Evolutionary conservation across 1,140 invertebrate species (phyloP), one percentile per base, ranked within the genome.

Genomic region (Prorops nasuta): DNA sequence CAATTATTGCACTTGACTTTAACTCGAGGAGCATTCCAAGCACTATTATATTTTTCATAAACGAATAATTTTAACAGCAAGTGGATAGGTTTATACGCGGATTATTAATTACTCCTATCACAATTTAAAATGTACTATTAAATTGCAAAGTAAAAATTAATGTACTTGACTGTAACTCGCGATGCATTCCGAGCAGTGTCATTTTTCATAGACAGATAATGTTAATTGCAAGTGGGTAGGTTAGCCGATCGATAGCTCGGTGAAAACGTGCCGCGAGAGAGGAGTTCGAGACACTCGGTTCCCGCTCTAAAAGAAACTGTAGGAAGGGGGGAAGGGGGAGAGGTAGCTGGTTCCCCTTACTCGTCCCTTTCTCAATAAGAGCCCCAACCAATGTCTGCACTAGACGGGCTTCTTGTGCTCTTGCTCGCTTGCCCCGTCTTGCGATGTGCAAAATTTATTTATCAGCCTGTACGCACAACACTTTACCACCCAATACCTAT

Each of bases 391-490:
- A 37, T 7, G 39, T 19, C 39, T 15, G 21, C 3, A 45, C 24
- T 24, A 39, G 45, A 52, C 50, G 47, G 45, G 50, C 48, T 52
- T 52, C 16, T 43, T 14, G 45, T n/a, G 38, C 45, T 48, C 41
- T 35, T 14, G 14, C 43, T 22, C 22, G 42, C 40, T 28, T 16
- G 22, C 31, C 28, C 15, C n/a, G n/a, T n/a, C n/a, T n/a, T n/a
- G n/a, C n/a, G n/a, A n/a, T n/a, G n/a, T n/a, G n/a, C n/a, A n/a
- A n/a, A n/a, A n/a, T n/a, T n/a, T n/a, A n/a, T n/a, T n/a, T n/a
- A n/a, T n/a, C 21, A 17, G 34, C 44, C 24, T 16, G 34, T n/a
- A 4, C 36, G 22, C 9, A 15, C 12, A 12, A 15, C 18, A 14
- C 6, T 37, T 9, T 44, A 44, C 21, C 41, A 35, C 20, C 34